phyloP scores from a whole-genome alignment of 2,888 invertebrate genomes.

The Drosophila nr. perissopoda region DNA sequence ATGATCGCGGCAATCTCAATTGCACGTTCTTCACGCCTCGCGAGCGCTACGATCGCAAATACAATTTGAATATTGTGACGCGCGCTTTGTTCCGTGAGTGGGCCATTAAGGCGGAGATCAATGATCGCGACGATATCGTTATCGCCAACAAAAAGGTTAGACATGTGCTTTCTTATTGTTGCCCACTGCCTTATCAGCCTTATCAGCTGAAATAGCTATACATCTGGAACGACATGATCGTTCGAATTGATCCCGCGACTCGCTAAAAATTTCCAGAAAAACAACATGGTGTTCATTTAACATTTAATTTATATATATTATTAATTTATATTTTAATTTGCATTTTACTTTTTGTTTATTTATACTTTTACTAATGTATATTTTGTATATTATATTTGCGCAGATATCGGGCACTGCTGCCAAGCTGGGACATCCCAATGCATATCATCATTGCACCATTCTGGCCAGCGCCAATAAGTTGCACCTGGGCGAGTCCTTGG shows the following conservation, averaged over 20 bases:
- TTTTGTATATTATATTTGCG: slow-evolving; percentile 1
- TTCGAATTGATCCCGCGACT: background rate
- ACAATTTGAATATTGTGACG: slow-evolving; percentile 94
- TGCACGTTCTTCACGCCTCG: slow-evolving; percentile 95
- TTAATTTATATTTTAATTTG: background rate
- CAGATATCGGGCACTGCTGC: slow-evolving; percentile 98
- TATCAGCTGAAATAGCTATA: background rate
- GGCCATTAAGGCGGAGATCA: slow-evolving; percentile 91
- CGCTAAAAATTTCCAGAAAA: background rate
- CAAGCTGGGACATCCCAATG: slow-evolving; percentile 93
- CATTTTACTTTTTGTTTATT: background rate
- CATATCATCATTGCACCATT: slow-evolving; percentile 99
- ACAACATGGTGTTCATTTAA: background rate
- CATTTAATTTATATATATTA: background rate
- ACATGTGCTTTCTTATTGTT: slow-evolving; percentile 2
- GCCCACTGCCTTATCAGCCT: slow-evolving; percentile 8
- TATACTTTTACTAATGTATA: background rate
- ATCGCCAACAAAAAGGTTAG: slow-evolving; percentile 88
- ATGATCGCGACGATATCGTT: slow-evolving; percentile 94
- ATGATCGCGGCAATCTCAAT: slow-evolving; percentile 97
- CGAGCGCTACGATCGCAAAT: slow-evolving; percentile 92
- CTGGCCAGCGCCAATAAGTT: slow-evolving; percentile 94
- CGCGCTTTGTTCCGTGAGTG: slow-evolving; percentile 93
- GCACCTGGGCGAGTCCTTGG: slow-evolving; percentile 89
- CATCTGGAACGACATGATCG: slow-evolving; percentile 27